Evolutionary conservation across 2,113 vertebrate species (phyloP), one percentile per base, ranked within the genome.

Genomic region (Bubo blakistoni): DNA sequence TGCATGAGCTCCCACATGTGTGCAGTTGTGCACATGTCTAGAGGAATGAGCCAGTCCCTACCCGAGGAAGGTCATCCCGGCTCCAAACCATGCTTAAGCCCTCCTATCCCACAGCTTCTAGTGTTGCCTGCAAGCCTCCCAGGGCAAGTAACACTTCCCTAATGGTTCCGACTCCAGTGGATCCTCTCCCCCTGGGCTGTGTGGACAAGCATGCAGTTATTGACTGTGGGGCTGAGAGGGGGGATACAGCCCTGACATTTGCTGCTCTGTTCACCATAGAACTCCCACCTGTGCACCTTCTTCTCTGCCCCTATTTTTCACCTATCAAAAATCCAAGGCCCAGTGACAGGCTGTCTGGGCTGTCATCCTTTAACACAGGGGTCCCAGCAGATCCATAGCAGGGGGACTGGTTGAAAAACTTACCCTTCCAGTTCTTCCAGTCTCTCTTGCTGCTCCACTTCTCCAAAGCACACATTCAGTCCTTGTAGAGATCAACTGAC

Each of bases 131-230:
- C 11, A n/a, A 67, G 52, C 15, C n/a, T 29, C 17, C n/a, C n/a
- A n/a, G 18, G 24, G 52, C 62, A 58, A 46, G 8, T 24, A 58
- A 42, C 15, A 49, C 19, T 51, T 51, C n/a, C 19, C 9, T 58
- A 51, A 51, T 13, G 24, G 4, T 1, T 0, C 24, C 8, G 4
- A 2, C 34, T 38, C 27, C 38, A 54, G 2, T 7, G 12, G 52
- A 80, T 34, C 15, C 8, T 63, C 34, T 63, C 40, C 9, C 12
- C 16, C 22, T 40, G 19, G 34, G 22, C 74, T 62, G 17, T 38
- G 22, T 3, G 1, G 21, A 22, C 55, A 62, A 47, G 22, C 18
- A 18, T 47, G 15, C 34, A 8, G 7, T 62, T 71, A 54, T 34
- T 46, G 46, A 54, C 47, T 61, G 17, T 69, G 46, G 10, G 21